phyloP scores from a whole-genome alignment of 2,888 invertebrate genomes.

The Alviniconcha strummeri region DNA sequence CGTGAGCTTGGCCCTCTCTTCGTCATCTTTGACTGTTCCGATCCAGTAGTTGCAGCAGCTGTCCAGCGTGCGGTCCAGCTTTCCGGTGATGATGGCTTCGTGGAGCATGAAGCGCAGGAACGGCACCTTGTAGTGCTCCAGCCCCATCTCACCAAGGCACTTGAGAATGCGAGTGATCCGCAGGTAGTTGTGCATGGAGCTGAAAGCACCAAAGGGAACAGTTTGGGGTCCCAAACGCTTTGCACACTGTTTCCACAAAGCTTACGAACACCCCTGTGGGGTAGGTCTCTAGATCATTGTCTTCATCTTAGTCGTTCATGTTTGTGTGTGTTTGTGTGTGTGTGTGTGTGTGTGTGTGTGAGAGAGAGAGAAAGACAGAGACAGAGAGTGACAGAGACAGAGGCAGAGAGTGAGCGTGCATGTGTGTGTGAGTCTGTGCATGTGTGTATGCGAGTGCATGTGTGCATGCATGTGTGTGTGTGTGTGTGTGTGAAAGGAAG shows the following conservation, averaged over 20 bases:
- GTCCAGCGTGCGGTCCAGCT: conserved; percentile 50
- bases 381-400: conserved; percentile 4
- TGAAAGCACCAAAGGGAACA: conserved; percentile 34
- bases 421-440: neutral
- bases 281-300: too few species aligned
- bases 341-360: too few species aligned
- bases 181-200: conserved; percentile 68
- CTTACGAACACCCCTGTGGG: too few species aligned
- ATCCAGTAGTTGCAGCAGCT: conserved; percentile 68
- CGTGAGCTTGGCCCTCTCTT: conserved; percentile 48
- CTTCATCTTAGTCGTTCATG: too few species aligned
- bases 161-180: conserved; percentile 71
- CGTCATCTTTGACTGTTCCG: conserved; percentile 58
- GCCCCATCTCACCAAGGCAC: conserved; percentile 68
- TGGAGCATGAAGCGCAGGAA: conserved; percentile 62
- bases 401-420: neutral
- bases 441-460: neutral
- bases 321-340: too few species aligned
- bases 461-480: neutral
- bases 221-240: too few species aligned
- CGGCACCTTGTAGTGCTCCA: conserved; percentile 61
- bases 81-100: conserved; percentile 56
- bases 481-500: neutral
- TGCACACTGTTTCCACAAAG: too few species aligned
- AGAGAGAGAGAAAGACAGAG: neutral